phyloP scores from a whole-genome alignment of 1,140 invertebrate genomes.

The Zaprionus gabonicus region DNA sequence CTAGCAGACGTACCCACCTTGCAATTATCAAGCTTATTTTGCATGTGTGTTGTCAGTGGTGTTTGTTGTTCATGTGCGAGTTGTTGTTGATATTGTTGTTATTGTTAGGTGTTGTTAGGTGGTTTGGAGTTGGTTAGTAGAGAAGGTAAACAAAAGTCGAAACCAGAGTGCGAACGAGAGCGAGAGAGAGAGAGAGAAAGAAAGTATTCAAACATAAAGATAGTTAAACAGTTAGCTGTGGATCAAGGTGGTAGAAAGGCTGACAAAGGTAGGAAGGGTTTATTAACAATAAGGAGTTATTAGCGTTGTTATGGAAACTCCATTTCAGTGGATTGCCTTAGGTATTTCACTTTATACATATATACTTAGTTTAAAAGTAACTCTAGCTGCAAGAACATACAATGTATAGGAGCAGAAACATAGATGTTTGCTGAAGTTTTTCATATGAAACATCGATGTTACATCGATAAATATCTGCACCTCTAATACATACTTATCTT shows the following conservation, averaged over 20 bases:
- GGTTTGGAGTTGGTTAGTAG: constrained; percentile 27
- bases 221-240: constrained; percentile 49
- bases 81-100: too few species aligned
- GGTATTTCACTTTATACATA: too few species aligned
- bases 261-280: not conserved
- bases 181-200: constrained; percentile 45
- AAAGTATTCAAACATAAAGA: constrained; percentile 57
- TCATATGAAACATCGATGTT: too few species aligned
- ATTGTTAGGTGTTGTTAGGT: constrained; percentile 36
- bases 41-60: constrained; percentile 38
- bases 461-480: too few species aligned
- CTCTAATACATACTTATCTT: not conserved
- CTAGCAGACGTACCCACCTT: constrained; percentile 60
- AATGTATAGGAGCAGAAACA: too few species aligned
- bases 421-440: too few species aligned
- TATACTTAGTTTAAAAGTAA: too few species aligned
- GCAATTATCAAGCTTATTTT: constrained; percentile 74
- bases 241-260: not conserved
- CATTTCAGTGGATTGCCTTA: not conserved
- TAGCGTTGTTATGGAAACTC: not conserved
- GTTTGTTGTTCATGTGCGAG: constrained; percentile 28
- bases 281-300: not conserved
- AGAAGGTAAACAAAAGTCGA: constrained; percentile 38
- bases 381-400: not conserved
- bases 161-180: constrained; percentile 8